phyloP scores from a whole-genome alignment of 2,113 vertebrate species.

The Maccullochella peelii region DNA sequence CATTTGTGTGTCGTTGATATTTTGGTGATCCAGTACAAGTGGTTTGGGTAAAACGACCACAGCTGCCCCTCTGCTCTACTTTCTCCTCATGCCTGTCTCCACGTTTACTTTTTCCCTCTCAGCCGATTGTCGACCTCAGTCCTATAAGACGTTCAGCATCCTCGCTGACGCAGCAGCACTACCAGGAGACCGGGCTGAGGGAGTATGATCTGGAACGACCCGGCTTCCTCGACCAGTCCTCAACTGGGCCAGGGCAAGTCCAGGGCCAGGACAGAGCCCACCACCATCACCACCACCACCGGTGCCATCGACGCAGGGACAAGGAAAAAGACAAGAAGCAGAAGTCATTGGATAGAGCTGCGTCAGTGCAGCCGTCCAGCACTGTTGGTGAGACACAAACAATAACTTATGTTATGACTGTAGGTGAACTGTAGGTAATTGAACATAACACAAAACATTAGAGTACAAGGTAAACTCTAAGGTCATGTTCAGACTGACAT shows the following conservation, averaged over 20 bases:
- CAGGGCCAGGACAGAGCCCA: slow-evolving; percentile 82
- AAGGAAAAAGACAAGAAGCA: slow-evolving; percentile 93
- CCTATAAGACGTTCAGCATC: slow-evolving; percentile 95
- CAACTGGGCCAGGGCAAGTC: slow-evolving; percentile 57
- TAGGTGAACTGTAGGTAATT: background rate
- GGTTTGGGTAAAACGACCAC: slow-evolving; percentile 31
- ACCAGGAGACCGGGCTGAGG: slow-evolving; percentile 84
- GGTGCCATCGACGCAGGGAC: slow-evolving; percentile 93
- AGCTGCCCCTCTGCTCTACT: background rate
- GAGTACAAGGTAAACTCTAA: background rate
- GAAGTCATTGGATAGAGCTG: slow-evolving; percentile 88
- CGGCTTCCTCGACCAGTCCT: slow-evolving; percentile 62
- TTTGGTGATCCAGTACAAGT: slow-evolving; percentile 48
- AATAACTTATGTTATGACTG: background rate
- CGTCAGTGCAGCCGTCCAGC: slow-evolving; percentile 82
- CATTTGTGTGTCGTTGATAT: slow-evolving; percentile 59
- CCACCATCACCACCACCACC: slow-evolving; percentile 86
- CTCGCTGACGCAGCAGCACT: slow-evolving; percentile 88
- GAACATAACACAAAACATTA: background rate
- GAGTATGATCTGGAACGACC: slow-evolving; percentile 86
- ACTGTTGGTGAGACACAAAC: slow-evolving; percentile 82
- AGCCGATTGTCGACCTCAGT: slow-evolving; percentile 92
- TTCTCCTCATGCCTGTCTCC: slow-evolving; percentile 5
- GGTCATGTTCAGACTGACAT: background rate
- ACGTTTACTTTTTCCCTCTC: slow-evolving; percentile 30